phyloP scores from a whole-genome alignment of 1,140 invertebrate species.

The Caenorhabditis latens region DNA sequence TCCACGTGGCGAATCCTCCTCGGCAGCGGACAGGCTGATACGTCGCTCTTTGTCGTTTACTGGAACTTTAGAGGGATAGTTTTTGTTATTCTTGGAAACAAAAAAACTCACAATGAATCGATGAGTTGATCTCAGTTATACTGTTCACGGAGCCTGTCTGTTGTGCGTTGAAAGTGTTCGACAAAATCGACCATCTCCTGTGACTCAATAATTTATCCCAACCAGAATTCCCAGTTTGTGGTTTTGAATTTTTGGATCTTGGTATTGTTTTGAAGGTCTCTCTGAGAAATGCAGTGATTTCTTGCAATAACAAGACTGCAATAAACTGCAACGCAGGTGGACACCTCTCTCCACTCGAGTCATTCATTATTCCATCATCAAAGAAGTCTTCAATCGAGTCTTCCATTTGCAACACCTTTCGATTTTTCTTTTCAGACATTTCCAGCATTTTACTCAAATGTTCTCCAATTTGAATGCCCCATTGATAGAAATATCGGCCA shows the following conservation, averaged over 20 bases:
- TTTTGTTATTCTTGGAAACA: not conserved
- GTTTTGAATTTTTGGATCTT: constrained; percentile 70
- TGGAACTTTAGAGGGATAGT: constrained; percentile 27
- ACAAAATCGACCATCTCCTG: constrained; percentile 78
- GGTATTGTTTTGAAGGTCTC: constrained; percentile 89
- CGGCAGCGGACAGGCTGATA: constrained; percentile 77
- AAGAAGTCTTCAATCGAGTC: constrained; percentile 98
- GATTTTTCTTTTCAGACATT: constrained; percentile 79
- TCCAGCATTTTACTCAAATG: constrained; percentile 79
- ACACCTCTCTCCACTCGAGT: constrained; percentile 83
- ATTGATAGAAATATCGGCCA: constrained; percentile 95
- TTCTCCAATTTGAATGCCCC: constrained; percentile 88
- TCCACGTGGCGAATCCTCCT: constrained; percentile 77
- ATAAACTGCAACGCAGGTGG: constrained; percentile 91
- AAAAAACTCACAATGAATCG: constrained; percentile 65
- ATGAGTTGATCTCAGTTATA: constrained; percentile 74
- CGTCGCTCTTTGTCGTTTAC: constrained; percentile 71
- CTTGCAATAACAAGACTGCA: constrained; percentile 91
- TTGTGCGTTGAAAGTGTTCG: constrained; percentile 76
- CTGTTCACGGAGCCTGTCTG: constrained; percentile 74
- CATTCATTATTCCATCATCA: constrained; percentile 85
- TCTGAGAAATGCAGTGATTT: constrained; percentile 95
- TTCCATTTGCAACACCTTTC: constrained; percentile 86
- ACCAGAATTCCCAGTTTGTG: constrained; percentile 68
- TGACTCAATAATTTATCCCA: constrained; percentile 78